Base-by-base conservation (phyloP, 2,113 vertebrate genomes). In the Psittacula cyanocephala region DNA sequence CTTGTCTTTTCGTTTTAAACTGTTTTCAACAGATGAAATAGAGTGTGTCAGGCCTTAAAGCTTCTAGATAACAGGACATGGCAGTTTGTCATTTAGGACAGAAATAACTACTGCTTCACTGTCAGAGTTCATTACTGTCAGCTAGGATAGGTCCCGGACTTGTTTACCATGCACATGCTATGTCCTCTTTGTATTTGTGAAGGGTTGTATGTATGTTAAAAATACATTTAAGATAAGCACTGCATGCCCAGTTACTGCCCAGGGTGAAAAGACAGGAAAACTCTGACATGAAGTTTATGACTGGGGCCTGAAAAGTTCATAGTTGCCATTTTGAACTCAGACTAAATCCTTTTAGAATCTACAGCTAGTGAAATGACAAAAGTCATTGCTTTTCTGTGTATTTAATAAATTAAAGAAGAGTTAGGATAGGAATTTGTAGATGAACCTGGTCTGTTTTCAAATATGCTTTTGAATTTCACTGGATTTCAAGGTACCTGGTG, bases 81-180 rank as follows among this genome's bases (percentile, higher is more conserved):
- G 78, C 95, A 97, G 81, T 94, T 94, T 91, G 97, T 96, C 93
- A 95, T 96, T 90, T 76, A 81, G 86, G 88, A 96, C 91, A 91
- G 90, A 95, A 97, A 96, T 95, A 96, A 95, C 93, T 76, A 75
- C 71, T 84, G 82, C 91, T 91, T 86, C 78, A 77, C 87, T 14
- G 13, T 96, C 97, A 92, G 86, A 96, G 86, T 76, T 94, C 67
- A 81, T 97, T 97, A 96, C 71, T 87, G 35, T 96, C 88, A 93
- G 74, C 77, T 92, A 63, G 37, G 82, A 82, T n/a, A 88, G 75
- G 41, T 35, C 39, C 71, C 1, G 2, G 75, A 77, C 80, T 74
- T 63, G 69, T 82, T 70, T 86, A 55, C 44, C 49, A 39, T 52
- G 39, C 64, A 29, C 49, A 63, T 17, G 33, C 27, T 83, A 29